Evolutionary conservation across 2,797 vertebrate genomes (phyloP).

Genomic region (Takifugu rubripes): DNA sequence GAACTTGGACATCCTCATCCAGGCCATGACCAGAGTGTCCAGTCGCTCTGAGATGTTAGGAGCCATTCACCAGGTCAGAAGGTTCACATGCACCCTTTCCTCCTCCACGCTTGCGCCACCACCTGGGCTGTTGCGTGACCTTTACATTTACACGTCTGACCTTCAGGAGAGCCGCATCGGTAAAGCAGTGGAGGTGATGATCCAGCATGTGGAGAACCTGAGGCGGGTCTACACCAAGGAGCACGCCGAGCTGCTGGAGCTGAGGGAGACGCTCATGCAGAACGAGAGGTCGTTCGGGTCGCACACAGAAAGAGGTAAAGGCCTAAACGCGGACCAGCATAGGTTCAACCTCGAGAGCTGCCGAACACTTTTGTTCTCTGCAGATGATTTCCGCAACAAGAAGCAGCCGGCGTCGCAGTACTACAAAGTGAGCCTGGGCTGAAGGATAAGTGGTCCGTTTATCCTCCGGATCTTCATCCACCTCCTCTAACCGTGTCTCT

Average conservation of each 20-base stretch:
- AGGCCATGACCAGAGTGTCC: conserved; percentile 87
- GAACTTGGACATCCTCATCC: conserved; percentile 85
- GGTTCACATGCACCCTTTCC: background rate
- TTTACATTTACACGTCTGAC: conserved; percentile 2
- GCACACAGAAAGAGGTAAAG: conserved; percentile 68
- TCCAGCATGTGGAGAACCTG: conserved; percentile 96
- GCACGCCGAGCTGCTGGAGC: conserved; percentile 89
- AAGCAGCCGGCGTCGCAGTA: conserved; percentile 60
- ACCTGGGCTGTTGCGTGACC: background rate
- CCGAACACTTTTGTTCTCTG: conserved; percentile 7
- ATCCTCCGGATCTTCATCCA: no score
- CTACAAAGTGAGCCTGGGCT: conserved; percentile 64
- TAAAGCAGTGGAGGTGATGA: conserved; percentile 96
- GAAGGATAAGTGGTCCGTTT: background rate
- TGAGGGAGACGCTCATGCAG: conserved; percentile 84
- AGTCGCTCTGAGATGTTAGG: conserved; percentile 95
- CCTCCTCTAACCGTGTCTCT: no score
- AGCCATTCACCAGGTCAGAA: conserved; percentile 90
- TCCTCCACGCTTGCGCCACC: background rate
- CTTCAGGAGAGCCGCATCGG: conserved; percentile 88
- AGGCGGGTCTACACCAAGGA: conserved; percentile 93
- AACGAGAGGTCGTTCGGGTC: conserved; percentile 82
- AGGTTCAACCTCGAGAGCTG: no score
- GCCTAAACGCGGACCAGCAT: no score
- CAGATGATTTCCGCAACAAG: conserved; percentile 76